Evolutionary conservation across 1,140 invertebrate genomes (phyloP), one percentile per base, ranked within the genome.

Genomic region (Leptinotarsa lineolata): DNA sequence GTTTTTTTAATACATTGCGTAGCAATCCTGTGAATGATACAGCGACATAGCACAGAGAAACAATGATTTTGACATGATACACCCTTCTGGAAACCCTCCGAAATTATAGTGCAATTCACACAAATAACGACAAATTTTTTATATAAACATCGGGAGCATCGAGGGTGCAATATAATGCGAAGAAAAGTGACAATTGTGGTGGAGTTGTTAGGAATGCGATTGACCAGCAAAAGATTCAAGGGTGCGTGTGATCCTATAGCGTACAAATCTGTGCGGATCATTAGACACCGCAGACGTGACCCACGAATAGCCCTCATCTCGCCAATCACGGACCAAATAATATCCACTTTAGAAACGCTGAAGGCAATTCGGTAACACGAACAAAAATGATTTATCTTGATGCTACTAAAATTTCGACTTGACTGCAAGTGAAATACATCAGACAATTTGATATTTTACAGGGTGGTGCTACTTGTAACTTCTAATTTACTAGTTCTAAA

Each of bases 231-330:
- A 54, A 54, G 68, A 69, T 58, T 59, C 68, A 69, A 69, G 68
- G 68, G 68, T 69, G 68, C 68, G 68, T 46, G 18, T 59, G 46
- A 59, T 58, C 15, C 68, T 39, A 69, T 58, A 58, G 68, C 46
- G 68, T 69, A 69, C 68, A 69, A 69, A 69, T 69, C 22, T 69
- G 46, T 69, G 21, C 68, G 68, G 68, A 54, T 69, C 22, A 69
- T 69, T 69, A 18, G 60, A 63, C 22, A 39, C 64, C 64, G 39
- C 22, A 54, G 68, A 69, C 46, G 54, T 69, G 64, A 66, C 64
- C 64, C 64, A 66, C 64, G 64, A 66, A 44, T 44, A 44, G 64
- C 64, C 30, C 64, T 66, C 64, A 66, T 39, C 64, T 18, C 64
- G 64, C 64, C 64, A 66, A 66, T 66, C 64, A 66, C 39, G 6